Evolutionary conservation across 1,140 invertebrate genomes (phyloP), one percentile per base, ranked within the genome.

Genomic region (Hormaphis cornu): DNA sequence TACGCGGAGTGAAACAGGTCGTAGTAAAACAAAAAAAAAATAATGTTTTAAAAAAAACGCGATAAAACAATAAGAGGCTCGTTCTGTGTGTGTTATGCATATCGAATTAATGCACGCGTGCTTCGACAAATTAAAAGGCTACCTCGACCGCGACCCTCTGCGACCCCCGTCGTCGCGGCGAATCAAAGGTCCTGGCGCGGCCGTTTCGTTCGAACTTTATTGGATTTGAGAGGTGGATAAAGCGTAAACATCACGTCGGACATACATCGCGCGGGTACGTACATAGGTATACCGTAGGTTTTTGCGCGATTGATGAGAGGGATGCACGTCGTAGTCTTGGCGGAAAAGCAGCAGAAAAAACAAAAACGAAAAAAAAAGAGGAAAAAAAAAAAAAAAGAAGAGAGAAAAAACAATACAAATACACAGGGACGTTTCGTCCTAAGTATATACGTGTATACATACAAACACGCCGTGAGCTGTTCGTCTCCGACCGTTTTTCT

Each of bases 191-290:
- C 37, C 42, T 42, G 24, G 35, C 16, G 10, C 28, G 61, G 26
- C 44, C 35, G 28, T 50, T 33, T 63, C 44, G 48, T 48, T 44
- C 42, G 28, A 50, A 66, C 42, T 66, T 66, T 66, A 66, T 66
- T 66, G 18, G 44, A 66, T 66, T 66, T 50, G 35, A 66, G 28
- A 66, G 61, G 61, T 66, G 20, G 16, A 66, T 33, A 46, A n/a
- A n/a, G n/a, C n/a, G 18, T n/a, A 66, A 66, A 66, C 20, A 50
- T 66, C 61, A 66, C 44, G 61, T 66, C 18, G 20, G 1, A 56
- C 33, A 54, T 18, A 54, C 28, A 30, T n/a, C 14, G 30, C 26
- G 18, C 24, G n/a, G 2, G 28, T 8, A 33, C 1, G 28, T 1
- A 52, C 1, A 53, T 12, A 33, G 18, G 10, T 33, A 53, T 53